phyloP scores from a whole-genome alignment of 2,113 vertebrate genomes.

The Hemibagrus wyckioides region DNA sequence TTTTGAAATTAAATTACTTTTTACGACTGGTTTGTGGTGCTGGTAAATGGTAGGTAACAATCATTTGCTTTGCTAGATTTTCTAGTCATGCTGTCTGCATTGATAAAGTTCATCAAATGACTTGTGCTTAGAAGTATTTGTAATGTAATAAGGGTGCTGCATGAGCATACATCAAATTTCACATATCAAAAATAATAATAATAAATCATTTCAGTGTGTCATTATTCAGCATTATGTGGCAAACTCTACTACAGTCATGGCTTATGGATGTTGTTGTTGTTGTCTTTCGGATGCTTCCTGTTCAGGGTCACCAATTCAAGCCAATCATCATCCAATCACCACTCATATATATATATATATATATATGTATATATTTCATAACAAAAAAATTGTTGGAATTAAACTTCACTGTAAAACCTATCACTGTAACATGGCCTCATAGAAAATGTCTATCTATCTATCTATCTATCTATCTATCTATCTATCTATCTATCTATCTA shows the following conservation, averaged over 20 bases:
- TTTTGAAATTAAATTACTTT: conserved; percentile 44
- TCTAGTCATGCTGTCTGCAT: not conserved
- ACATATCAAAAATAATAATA: not conserved
- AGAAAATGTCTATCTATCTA: not conserved
- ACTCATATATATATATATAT: too few relatives aligned
- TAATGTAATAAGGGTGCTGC: not conserved
- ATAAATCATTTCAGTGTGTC: not conserved
- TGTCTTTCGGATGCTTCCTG: too few relatives aligned
- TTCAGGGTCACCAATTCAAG: too few relatives aligned
- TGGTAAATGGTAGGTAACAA: conserved; percentile 46
- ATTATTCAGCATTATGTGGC: not conserved
- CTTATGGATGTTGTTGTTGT: not conserved
- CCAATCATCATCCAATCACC: too few relatives aligned
- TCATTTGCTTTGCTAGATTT: conserved; percentile 31
- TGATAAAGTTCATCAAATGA: not conserved
- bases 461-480: not conserved
- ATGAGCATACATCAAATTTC: not conserved
- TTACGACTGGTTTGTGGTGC: conserved; percentile 42
- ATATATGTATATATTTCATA: too few relatives aligned
- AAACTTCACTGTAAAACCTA: not conserved
- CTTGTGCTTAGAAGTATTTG: not conserved
- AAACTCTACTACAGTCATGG: not conserved
- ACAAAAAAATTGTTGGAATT: not conserved
- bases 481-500: conserved; percentile 15
- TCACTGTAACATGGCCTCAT: not conserved